Evolutionary conservation across 2,888 invertebrate genomes (phyloP).

Genomic region (Copidosoma aretas): DNA sequence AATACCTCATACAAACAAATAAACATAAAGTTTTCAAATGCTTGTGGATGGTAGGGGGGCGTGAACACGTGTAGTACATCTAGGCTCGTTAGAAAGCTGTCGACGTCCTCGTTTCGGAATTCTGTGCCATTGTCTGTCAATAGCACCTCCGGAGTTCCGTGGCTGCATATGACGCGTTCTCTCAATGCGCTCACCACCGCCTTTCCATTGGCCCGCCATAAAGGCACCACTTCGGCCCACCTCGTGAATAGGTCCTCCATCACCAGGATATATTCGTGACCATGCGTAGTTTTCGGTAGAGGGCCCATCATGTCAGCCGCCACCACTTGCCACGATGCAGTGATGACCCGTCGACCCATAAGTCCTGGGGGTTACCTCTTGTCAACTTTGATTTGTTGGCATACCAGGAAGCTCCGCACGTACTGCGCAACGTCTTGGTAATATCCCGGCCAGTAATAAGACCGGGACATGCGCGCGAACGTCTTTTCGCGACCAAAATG

Average conservation of each 20-base stretch:
- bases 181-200: background rate
- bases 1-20: too few relatives aligned
- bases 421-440: background rate
- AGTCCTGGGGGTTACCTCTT: background rate
- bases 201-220: background rate
- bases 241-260: constrained; percentile 3
- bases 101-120: background rate
- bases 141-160: background rate
- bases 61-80: background rate
- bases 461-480: background rate
- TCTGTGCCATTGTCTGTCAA: background rate
- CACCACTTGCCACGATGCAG: background rate
- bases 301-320: background rate
- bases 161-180: background rate
- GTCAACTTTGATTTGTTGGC: background rate
- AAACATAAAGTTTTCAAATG: too few relatives aligned
- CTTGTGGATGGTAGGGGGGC: constrained; percentile 41
- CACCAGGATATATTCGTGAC: background rate
- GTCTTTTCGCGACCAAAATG: background rate
- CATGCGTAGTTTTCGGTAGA: background rate
- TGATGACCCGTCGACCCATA: background rate
- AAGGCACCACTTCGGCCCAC: background rate
- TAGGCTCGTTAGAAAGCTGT: background rate
- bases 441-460: background rate
- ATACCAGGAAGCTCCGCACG: background rate